These are phyloP conservation scores for Echinometra lucunter DNA, from an alignment of 53 echinoderm and acorn worm species.

Conservation along the genomic window DNA sequence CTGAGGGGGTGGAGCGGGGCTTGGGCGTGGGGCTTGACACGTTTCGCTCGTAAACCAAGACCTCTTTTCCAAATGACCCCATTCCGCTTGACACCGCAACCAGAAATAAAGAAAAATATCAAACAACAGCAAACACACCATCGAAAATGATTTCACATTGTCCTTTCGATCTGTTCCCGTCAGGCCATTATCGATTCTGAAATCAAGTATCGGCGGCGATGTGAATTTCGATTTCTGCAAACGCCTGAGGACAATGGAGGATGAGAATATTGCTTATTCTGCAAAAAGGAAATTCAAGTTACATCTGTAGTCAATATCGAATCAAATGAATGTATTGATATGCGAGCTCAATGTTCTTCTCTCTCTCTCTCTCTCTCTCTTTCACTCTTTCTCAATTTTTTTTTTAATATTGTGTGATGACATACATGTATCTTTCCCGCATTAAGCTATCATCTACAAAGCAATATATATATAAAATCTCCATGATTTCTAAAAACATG, in stretches of 20 bases:
- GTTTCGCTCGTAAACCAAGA: constrained; percentile 23
- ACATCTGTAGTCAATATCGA: neutral
- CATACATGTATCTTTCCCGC: too few species aligned
- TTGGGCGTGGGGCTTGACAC: constrained; percentile 8
- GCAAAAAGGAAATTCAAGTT: neutral
- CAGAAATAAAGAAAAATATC: neutral
- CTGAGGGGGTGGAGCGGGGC: neutral
- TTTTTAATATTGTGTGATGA: neutral
- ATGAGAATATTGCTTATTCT: neutral
- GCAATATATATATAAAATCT: too few species aligned
- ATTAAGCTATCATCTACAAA: too few species aligned
- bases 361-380: too few species aligned
- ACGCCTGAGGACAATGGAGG: neutral
- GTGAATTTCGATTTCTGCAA: constrained; percentile 24
- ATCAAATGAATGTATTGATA: neutral
- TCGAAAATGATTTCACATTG: constrained; percentile 39
- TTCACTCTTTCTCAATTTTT: too few species aligned
- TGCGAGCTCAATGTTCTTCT: neutral
- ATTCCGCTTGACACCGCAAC: neutral
- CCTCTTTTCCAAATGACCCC: neutral
- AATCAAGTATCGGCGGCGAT: constrained; percentile 12
- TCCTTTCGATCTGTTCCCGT: neutral
- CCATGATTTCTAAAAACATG: too few species aligned
- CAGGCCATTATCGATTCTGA: constrained; percentile 39
- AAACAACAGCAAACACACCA: neutral